Conservation (phyloP, 2,888 invertebrate species). For the Caenorhabditis angaria region DNA sequence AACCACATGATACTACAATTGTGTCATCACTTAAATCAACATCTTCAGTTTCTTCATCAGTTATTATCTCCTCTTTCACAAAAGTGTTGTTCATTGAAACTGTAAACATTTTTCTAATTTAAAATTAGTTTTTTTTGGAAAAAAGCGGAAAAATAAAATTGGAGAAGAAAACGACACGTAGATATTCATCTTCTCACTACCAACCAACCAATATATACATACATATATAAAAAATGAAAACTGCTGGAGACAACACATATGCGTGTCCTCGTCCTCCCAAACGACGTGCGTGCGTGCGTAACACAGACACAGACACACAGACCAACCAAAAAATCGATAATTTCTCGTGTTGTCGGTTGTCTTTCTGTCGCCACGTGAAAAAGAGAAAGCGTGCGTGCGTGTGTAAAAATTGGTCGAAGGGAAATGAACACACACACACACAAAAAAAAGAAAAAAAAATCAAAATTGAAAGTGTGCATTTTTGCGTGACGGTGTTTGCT, state of each 20-base stretch:
- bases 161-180: no score
- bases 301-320: not conserved
- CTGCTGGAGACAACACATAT: not conserved
- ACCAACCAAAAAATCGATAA: not conserved
- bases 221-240: not conserved
- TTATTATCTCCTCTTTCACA: no score
- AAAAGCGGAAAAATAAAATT: not conserved
- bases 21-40: no score
- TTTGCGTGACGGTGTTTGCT: constrained; percentile 4
- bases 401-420: not conserved
- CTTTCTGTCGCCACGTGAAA: not conserved
- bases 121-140: no score
- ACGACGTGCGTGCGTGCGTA: constrained; percentile 2
- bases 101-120: no score
- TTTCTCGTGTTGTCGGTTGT: not conserved
- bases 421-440: not conserved
- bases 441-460: not conserved
- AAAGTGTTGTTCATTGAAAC: no score
- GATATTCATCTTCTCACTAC: not conserved
- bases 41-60: no score
- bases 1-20: constrained; percentile 18
- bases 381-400: not conserved
- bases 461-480: not conserved
- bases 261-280: not conserved
- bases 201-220: no score